phyloP scores from a whole-genome alignment of 2,113 vertebrate species.

The Vireo altiloquus region DNA sequence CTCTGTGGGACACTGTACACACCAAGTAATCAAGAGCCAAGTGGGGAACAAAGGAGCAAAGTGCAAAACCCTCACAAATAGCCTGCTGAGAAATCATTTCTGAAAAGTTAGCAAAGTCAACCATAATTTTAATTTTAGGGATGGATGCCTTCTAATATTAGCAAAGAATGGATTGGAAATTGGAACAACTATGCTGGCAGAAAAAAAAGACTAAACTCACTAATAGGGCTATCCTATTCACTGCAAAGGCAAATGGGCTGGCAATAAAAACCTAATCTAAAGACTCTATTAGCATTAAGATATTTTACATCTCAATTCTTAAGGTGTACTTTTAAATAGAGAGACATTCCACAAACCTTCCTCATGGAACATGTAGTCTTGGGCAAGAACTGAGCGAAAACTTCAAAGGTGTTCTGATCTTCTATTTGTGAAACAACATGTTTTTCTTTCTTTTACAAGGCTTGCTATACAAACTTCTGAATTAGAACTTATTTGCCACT shows the following conservation, averaged over 20 bases:
- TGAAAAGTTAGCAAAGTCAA: slow-evolving; percentile 24
- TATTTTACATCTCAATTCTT: not conserved
- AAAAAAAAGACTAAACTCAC: not conserved
- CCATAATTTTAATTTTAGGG: slow-evolving; percentile 14
- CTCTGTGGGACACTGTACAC: slow-evolving; percentile 11
- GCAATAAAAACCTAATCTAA: not conserved
- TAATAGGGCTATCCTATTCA: not conserved
- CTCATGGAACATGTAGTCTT: not conserved
- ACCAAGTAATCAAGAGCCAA: not conserved
- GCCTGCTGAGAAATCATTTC: not conserved
- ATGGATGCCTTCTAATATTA: slow-evolving; percentile 18
- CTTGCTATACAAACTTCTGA: not conserved
- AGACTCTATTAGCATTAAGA: not conserved
- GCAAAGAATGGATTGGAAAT: slow-evolving; percentile 25
- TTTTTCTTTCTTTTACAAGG: not conserved
- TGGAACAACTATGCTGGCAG: not conserved
- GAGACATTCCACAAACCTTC: not conserved
- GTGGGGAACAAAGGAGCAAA: slow-evolving; percentile 33
- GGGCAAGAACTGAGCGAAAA: not conserved
- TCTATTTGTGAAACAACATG: not conserved
- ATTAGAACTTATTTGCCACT: not conserved
- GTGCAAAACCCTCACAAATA: not conserved
- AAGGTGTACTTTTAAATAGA: not conserved
- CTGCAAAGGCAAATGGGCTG: not conserved
- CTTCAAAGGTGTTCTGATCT: not conserved